Percentiles rank a stretch among this genome's conserved stretches.
phyloP scores from a whole-genome alignment of 92 coral and sea anemone species.

The Zoanthus sociatus region DNA sequence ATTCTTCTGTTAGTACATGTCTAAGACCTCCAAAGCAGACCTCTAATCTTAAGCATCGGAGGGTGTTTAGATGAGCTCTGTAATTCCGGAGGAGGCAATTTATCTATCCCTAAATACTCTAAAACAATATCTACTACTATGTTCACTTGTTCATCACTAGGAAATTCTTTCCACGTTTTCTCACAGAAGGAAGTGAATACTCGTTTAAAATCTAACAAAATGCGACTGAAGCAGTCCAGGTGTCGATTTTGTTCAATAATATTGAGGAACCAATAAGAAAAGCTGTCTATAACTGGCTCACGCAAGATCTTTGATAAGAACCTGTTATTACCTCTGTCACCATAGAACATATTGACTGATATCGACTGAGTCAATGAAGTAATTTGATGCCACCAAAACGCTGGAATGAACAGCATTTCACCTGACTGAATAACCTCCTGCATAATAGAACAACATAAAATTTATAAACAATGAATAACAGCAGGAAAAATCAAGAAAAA shows the following conservation, averaged over 20 bases:
- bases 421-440: slow-evolving; percentile 48
- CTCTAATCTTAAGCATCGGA: slow-evolving; percentile 51
- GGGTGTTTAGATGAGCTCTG: slow-evolving; percentile 40
- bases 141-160: slow-evolving; percentile 45
- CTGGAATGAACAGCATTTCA: slow-evolving; percentile 57
- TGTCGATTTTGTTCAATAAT: slow-evolving; percentile 57
- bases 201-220: slow-evolving; percentile 45
- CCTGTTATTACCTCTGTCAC: slow-evolving; percentile 49
- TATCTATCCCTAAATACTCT: slow-evolving; percentile 44
- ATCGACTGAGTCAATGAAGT: slow-evolving; percentile 37
- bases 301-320: slow-evolving; percentile 39
- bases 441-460: not conserved
- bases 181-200: slow-evolving; percentile 24
- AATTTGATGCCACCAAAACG: slow-evolving; percentile 64
- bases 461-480: no score
- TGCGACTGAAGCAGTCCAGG: slow-evolving; percentile 35
- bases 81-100: slow-evolving; percentile 33
- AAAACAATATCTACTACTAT: slow-evolving; percentile 34
- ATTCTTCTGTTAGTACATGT: not conserved
- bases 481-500: no score
- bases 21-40: slow-evolving; percentile 52
- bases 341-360: slow-evolving; percentile 58
- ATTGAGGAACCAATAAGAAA: slow-evolving; percentile 57
- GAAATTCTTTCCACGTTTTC: slow-evolving; percentile 55
- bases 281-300: slow-evolving; percentile 21